phyloP scores from a whole-genome alignment of 2,797 vertebrate species.

The Otolemur crassicaudatus region DNA sequence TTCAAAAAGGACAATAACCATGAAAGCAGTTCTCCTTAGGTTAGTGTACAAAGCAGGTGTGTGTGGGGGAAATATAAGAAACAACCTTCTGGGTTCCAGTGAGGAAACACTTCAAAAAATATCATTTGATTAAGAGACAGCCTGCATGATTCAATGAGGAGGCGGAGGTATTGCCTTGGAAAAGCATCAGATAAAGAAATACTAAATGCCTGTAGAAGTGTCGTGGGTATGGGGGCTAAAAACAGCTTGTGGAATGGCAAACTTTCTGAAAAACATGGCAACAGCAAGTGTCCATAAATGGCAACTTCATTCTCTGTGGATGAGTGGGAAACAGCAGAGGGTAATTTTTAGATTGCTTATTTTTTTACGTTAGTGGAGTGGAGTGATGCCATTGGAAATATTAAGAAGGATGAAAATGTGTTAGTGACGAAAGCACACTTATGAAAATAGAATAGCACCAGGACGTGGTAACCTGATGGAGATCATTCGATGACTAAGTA shows the following conservation, averaged over 20 bases:
- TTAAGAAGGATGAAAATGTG: constrained; percentile 77
- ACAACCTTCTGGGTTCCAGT: constrained; percentile 86
- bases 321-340: constrained; percentile 75
- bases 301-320: constrained; percentile 82
- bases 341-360: constrained; percentile 78
- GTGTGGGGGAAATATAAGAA: constrained; percentile 79
- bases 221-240: constrained; percentile 83
- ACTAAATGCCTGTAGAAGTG: constrained; percentile 85
- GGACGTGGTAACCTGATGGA: constrained; percentile 55
- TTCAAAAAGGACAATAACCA: constrained; percentile 78
- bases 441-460: constrained; percentile 74
- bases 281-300: constrained; percentile 79
- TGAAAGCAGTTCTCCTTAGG: constrained; percentile 76
- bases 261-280: constrained; percentile 80
- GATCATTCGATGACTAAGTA: constrained; percentile 51
- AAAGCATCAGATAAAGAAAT: constrained; percentile 87
- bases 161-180: constrained; percentile 89
- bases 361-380: constrained; percentile 70
- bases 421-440: constrained; percentile 74
- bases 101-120: constrained; percentile 90
- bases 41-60: constrained; percentile 82
- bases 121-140: constrained; percentile 89
- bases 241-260: constrained; percentile 84
- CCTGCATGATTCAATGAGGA: constrained; percentile 87
- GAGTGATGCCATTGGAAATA: constrained; percentile 79